Evolutionary conservation across 2,797 vertebrate genomes (phyloP).

Genomic region (Neopelma chrysocephalum): DNA sequence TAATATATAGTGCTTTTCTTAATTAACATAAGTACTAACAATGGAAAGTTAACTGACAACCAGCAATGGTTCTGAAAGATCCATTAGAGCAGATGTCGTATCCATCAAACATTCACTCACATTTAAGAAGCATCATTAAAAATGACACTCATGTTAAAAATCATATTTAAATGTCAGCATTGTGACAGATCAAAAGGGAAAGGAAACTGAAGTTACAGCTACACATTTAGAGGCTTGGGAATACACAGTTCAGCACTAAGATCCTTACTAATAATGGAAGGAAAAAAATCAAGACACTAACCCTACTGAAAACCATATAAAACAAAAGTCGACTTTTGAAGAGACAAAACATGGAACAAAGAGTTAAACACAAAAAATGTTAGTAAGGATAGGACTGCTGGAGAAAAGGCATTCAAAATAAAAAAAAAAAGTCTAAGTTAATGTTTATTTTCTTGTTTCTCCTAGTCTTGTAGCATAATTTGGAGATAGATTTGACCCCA

Average conservation of each 20-base stretch:
- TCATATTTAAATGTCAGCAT: neutral
- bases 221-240: neutral
- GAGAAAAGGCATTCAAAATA: neutral
- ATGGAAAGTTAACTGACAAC: constrained; percentile 38
- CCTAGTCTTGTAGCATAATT: neutral
- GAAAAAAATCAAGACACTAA: neutral
- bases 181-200: constrained; percentile 1
- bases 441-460: neutral
- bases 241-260: neutral
- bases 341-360: neutral
- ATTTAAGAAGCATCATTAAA: constrained; percentile 9
- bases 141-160: constrained; percentile 11
- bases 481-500: neutral
- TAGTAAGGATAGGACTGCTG: neutral
- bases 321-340: neutral
- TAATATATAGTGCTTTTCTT: neutral
- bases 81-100: constrained; percentile 6
- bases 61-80: neutral
- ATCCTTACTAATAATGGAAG: neutral
- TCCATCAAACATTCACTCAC: neutral
- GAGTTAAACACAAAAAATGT: neutral
- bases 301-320: neutral
- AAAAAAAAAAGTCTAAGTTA: neutral
- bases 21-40: constrained; percentile 33
- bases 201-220: neutral